Conservation (phyloP, 2,888 invertebrate species). For the Drosophila quinaria region DNA sequence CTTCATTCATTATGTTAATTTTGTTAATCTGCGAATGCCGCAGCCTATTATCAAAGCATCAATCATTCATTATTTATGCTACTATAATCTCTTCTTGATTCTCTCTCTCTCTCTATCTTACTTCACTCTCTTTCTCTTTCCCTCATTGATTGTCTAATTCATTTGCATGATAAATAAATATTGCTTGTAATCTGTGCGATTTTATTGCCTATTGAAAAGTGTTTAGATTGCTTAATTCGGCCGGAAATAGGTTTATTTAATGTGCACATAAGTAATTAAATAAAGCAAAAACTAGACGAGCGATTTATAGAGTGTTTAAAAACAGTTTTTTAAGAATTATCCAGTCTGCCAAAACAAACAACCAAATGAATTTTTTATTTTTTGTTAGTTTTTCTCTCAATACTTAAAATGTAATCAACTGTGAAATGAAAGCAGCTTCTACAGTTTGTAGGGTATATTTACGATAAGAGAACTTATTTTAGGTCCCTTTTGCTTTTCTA, state of each 20-base stretch:
- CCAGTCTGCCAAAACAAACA: neutral
- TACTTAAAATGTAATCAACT: constrained; percentile 6
- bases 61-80: constrained; percentile 22
- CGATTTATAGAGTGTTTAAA: constrained; percentile 26
- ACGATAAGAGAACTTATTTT: constrained; percentile 61
- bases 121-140: constrained; percentile 1
- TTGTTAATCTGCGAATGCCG: constrained; percentile 44
- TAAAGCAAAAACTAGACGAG: neutral
- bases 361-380: constrained; percentile 8
- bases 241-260: constrained; percentile 34
- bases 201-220: constrained; percentile 58
- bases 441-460: constrained; percentile 10
- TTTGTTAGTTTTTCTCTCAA: constrained; percentile 6
- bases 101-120: constrained; percentile 1
- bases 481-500: constrained; percentile 12
- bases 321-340: neutral
- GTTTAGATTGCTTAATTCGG: constrained; percentile 25
- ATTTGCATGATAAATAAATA: constrained; percentile 50
- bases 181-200: constrained; percentile 37
- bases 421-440: neutral
- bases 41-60: constrained; percentile 55
- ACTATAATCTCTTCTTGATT: constrained; percentile 6
- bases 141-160: constrained; percentile 26
- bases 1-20: constrained; percentile 66
- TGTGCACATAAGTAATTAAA: constrained; percentile 26